Evolutionary conservation across 2,113 vertebrate genomes (phyloP), one percentile per base, ranked within the genome.

Genomic region (Microtus richardsoni): DNA sequence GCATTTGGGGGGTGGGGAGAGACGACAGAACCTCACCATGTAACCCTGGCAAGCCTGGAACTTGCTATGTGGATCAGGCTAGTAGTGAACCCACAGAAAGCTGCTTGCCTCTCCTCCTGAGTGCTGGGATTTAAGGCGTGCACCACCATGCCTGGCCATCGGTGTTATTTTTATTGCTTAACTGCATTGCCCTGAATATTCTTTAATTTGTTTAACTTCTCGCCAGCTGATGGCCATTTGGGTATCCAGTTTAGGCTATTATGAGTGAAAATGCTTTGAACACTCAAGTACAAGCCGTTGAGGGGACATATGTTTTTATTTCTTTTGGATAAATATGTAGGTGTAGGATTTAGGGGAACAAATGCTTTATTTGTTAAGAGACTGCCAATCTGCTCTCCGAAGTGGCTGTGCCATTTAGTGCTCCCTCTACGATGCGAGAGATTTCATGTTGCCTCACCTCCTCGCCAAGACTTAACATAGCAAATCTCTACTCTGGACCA

Each of bases 371-470:
- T 84, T 47, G 28, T 58, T 60, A 33, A 66, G 79, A 92, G 44
- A 17, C n/a, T 10, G 7, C 73, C 58, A 24, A 33, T 60, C 79
- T 58, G 64, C 17, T 44, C 39, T 19, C 71, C n/a, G 13, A 30
- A 10, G n/a, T 7, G 74, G 36, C 64, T 9, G 5, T 2, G 4
- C 44, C 17, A 17, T 39, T 66, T 4, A n/a, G 62, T 17, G 22
- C 12, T 33, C n/a, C 79, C 16, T 5, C 33, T 2, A 17, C 0
- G 0, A 28, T 2, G 33, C 3, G 3, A 3, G 30, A 83, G 78
- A 5, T 19, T 36, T 60, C 3, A 9, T 2, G 4, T 8, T 28
- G 36, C 13, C 7, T 13, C 13, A 1, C 26, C 22, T 52, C 80
- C 44, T n/a, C 8, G 9, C 41, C 26, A 21, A 14, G 52, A 16